phyloP scores from a whole-genome alignment of 92 coral and sea anemone genomes.

The Parazoanthus darwini region DNA sequence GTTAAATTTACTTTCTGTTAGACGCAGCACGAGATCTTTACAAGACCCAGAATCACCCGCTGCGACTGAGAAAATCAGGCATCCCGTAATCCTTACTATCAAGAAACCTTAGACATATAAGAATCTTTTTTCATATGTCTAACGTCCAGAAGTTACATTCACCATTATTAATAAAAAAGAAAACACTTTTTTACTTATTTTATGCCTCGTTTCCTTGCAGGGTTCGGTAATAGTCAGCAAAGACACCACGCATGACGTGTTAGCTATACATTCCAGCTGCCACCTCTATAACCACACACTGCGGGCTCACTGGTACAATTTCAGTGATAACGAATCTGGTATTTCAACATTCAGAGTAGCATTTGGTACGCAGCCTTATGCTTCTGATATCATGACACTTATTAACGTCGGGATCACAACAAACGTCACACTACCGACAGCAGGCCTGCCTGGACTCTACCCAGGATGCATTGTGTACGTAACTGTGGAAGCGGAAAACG shows the following conservation, averaged over 20 bases:
- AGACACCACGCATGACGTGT: slow-evolving; percentile 87
- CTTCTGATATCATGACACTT: slow-evolving; percentile 56
- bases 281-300: slow-evolving; percentile 82
- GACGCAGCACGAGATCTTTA: no score
- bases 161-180: no score
- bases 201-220: slow-evolving; percentile 30
- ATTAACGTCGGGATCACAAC: slow-evolving; percentile 60
- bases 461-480: slow-evolving; percentile 74
- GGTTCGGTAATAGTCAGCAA: slow-evolving; percentile 88
- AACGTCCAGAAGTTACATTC: no score
- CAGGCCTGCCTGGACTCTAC: slow-evolving; percentile 47
- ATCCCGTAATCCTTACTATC: no score
- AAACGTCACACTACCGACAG: slow-evolving; percentile 46
- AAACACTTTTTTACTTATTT: background rate
- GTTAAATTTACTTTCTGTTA: no score
- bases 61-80: no score
- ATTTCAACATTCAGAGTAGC: slow-evolving; percentile 82
- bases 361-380: slow-evolving; percentile 52
- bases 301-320: slow-evolving; percentile 86
- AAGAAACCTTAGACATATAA: no score
- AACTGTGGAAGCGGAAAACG: slow-evolving; percentile 76
- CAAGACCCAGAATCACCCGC: no score
- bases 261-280: slow-evolving; percentile 77
- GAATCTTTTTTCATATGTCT: no score
- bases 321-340: slow-evolving; percentile 74